These are phyloP conservation scores for Melieria crassipennis DNA, from an alignment of 2,888 invertebrate species.

Conservation along the genomic window DNA sequence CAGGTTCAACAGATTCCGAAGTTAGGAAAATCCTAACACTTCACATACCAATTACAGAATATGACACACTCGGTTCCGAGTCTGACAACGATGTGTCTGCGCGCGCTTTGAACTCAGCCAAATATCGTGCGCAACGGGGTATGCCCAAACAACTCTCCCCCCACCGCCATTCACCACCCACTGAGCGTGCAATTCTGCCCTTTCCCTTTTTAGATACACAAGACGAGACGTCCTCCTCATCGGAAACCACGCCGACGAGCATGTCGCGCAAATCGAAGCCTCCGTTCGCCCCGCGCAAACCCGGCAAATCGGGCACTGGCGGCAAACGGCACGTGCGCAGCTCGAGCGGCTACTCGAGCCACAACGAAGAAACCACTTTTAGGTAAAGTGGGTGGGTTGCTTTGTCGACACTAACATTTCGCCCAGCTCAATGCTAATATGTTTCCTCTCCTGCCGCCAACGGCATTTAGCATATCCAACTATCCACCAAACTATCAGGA, in stretches of 20 bases:
- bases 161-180: constrained; percentile 7
- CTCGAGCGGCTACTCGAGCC: constrained; percentile 83
- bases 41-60: constrained; percentile 93
- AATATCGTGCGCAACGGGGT: constrained; percentile 66
- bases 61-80: constrained; percentile 84
- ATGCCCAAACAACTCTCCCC: constrained; percentile 31
- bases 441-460: not conserved
- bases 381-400: constrained; percentile 67
- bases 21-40: constrained; percentile 92
- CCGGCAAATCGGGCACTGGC: constrained; percentile 69
- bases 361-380: constrained; percentile 87
- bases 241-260: constrained; percentile 79
- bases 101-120: constrained; percentile 69
- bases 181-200: not conserved
- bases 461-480: constrained; percentile 75
- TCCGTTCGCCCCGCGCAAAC: constrained; percentile 76
- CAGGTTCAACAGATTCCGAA: constrained; percentile 95
- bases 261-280: constrained; percentile 76
- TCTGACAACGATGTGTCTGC: constrained; percentile 82
- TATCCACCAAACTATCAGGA: constrained; percentile 83
- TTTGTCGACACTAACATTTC: not conserved
- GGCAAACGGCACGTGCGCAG: constrained; percentile 79
- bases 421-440: not conserved
- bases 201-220: constrained; percentile 69
- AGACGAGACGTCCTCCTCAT: constrained; percentile 82